A percentile compares a stretch with the other conserved stretches of the same genome.
Evolutionary conservation across 2,888 invertebrate species (phyloP).

Genomic region (Euspilapteryx auroguttella): DNA sequence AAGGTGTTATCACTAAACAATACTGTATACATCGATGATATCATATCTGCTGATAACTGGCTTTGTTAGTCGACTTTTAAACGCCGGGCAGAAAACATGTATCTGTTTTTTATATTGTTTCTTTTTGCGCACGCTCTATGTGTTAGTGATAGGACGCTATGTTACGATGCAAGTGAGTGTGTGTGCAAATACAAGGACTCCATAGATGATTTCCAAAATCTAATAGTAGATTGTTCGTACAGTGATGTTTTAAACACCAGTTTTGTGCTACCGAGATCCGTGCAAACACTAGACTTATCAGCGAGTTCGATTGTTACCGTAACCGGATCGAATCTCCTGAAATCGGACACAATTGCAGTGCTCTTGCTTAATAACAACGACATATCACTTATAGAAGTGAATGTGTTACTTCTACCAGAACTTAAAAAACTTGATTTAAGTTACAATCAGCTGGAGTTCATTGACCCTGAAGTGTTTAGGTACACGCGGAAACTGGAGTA

Average conservation of each 20-base stretch:
- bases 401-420: constrained; percentile 25
- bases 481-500: constrained; percentile 31
- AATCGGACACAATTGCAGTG: constrained; percentile 21
- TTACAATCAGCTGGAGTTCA: constrained; percentile 26
- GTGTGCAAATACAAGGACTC: constrained; percentile 7
- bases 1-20: no score
- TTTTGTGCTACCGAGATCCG: constrained; percentile 19
- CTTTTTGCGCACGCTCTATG: constrained; percentile 1
- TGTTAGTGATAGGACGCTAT: constrained; percentile 11
- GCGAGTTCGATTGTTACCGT: constrained; percentile 24
- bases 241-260: constrained; percentile 14
- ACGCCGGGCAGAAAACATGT: no score
- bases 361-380: constrained; percentile 27
- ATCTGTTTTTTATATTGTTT: background rate
- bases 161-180: background rate
- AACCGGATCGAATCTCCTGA: constrained; percentile 15
- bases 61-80: no score
- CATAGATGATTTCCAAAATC: constrained; percentile 21
- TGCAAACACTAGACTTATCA: constrained; percentile 31
- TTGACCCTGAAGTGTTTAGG: constrained; percentile 33
- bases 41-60: no score
- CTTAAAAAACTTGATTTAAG: constrained; percentile 39
- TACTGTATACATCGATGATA: no score
- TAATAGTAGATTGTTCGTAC: constrained; percentile 27
- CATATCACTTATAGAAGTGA: constrained; percentile 19